Evolutionary conservation across 2,888 invertebrate genomes (phyloP), one percentile per base, ranked within the genome.

Genomic region (Drosophila kuntzei): DNA sequence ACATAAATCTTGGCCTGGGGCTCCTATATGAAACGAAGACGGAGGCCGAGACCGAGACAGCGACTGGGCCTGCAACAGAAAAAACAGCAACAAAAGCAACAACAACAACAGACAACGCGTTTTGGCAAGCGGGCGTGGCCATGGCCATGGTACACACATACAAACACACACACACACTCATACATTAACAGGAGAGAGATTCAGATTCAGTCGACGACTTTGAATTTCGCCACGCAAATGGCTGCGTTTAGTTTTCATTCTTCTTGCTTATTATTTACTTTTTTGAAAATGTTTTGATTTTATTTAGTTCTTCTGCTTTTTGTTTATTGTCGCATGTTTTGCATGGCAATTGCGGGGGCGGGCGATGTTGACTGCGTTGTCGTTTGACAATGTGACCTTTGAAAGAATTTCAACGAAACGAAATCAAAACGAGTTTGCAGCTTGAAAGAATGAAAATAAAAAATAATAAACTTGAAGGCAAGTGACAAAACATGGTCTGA

Each of bases 181-280:
- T n/a, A 43, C 47, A 22, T 16, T 29, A 39, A 36, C 58, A 68
- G 63, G 57, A 61, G 54, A 43, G 43, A 60, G 29, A 58, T 64
- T 72, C 25, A 57, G 58, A 54, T 62, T 47, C 44, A 39, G 59
- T 55, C 58, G 55, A 59, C 67, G 72, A 71, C 67, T 83, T 80
- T 83, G 76, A 86, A 83, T 87, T 84, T 81, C 75, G 71, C 87
- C 81, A 87, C 81, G 71, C 76, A 80, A 85, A 82, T 80, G 64
- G 53, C 64, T 69, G 57, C 59, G 71, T 58, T 83, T 76, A 70
- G 59, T 73, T 86, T 76, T 71, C 57, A 63, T 76, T 68, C 55
- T 67, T 51, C 46, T 64, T 61, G 27, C 44, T 73, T 59, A 36
- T 62, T 68, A 54, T 68, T 59, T 49, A 36, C 9, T 50, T 68